These are phyloP conservation scores for Epizoanthus ramosus DNA, from an alignment of 92 coral and sea anemone genomes.

Conservation along the genomic window DNA sequence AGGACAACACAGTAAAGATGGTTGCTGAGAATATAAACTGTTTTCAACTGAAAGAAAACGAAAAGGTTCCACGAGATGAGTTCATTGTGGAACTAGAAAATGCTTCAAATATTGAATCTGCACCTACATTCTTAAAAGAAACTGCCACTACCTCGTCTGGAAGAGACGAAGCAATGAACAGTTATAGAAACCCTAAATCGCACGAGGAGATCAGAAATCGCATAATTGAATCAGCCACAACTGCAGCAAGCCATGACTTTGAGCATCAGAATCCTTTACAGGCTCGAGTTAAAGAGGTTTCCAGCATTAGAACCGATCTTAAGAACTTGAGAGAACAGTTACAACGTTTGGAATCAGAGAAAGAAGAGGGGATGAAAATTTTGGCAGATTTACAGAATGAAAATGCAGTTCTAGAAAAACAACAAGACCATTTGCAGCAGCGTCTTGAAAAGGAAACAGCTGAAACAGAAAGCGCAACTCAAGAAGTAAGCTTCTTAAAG, in stretches of 20 bases:
- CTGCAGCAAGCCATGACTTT: no score
- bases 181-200: background rate
- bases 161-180: background rate
- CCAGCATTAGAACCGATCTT: background rate
- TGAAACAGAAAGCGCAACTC: background rate
- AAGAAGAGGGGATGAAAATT: constrained; percentile 10
- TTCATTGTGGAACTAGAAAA: background rate
- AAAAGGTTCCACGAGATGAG: background rate
- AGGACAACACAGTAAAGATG: background rate
- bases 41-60: background rate
- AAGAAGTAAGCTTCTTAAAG: constrained; percentile 14
- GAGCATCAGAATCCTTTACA: background rate
- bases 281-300: background rate
- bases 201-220: no score
- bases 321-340: constrained; percentile 1
- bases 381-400: constrained; percentile 4
- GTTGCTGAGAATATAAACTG: background rate
- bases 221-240: no score
- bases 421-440: constrained; percentile 3
- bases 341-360: constrained; percentile 31
- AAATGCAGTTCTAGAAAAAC: constrained; percentile 14
- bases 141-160: background rate
- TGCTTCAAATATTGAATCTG: background rate
- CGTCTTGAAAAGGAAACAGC: constrained; percentile 11
- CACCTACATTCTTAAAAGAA: background rate